Percentiles rank a stretch among this genome's conserved stretches.
Evolutionary conservation across 2,113 vertebrate genomes (phyloP).

Genomic region (Hyaena hyaena): DNA sequence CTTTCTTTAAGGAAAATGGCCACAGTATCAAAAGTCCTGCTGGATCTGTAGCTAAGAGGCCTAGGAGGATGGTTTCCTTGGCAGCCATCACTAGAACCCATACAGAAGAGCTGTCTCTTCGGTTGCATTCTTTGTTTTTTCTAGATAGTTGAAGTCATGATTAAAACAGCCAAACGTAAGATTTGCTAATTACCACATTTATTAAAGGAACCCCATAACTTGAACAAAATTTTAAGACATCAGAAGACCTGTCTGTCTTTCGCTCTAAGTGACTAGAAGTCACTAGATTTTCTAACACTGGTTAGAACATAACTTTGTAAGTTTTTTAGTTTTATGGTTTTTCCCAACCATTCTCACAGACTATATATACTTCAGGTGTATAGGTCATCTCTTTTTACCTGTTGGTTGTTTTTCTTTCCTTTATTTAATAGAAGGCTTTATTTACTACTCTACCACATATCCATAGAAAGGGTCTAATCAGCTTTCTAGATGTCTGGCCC

Average conservation of each 20-base stretch:
- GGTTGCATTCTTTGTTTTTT: neutral
- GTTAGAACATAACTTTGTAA: neutral
- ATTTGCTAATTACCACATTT: neutral
- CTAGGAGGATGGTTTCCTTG: neutral
- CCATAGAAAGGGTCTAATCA: neutral
- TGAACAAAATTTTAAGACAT: slow-evolving; percentile 30
- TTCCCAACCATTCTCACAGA: neutral
- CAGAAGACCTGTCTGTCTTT: neutral
- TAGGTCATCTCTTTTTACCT: neutral
- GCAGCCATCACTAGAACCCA: neutral
- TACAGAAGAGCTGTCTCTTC: neutral
- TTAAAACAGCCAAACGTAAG: neutral
- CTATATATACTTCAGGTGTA: neutral
- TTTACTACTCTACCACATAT: neutral
- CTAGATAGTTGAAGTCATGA: neutral
- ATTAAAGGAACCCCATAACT: neutral
- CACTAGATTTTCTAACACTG: neutral
- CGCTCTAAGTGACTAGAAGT: neutral
- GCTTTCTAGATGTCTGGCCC: neutral
- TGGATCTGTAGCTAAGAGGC: neutral
- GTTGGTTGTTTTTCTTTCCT: neutral
- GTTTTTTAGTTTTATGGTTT: neutral
- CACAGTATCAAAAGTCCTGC: neutral
- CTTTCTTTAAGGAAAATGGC: slow-evolving; percentile 39
- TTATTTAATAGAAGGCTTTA: slow-evolving; percentile 29